Conservation (phyloP, 1,140 invertebrate species). For the Myzus persicae region DNA sequence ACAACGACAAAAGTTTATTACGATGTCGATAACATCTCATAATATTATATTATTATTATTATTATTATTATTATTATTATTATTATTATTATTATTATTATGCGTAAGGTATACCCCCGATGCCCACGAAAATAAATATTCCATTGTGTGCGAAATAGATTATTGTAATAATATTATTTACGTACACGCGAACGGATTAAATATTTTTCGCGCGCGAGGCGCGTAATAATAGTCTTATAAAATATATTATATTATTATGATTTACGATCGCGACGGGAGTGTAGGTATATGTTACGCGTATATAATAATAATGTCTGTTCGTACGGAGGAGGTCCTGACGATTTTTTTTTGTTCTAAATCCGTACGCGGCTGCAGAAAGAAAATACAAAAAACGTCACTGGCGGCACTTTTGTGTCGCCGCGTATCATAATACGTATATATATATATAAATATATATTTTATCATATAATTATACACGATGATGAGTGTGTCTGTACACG, state of each 20-base stretch:
- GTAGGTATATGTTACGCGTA: neutral
- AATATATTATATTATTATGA: neutral
- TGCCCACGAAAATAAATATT: neutral
- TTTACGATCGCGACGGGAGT: slow-evolving; percentile 11
- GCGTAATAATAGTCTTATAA: neutral
- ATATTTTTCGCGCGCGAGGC: neutral
- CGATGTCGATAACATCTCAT: neutral
- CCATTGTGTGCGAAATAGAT: neutral
- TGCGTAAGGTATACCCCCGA: too few species aligned
- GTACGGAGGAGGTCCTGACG: neutral
- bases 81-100: too few species aligned
- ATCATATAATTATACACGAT: too few species aligned
- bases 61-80: too few species aligned
- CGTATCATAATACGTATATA: neutral
- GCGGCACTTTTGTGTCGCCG: neutral
- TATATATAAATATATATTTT: too few species aligned
- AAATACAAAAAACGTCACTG: neutral
- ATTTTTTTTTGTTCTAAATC: neutral
- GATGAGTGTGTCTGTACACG: neutral
- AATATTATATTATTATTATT: neutral
- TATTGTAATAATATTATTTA: neutral
- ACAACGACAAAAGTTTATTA: neutral
- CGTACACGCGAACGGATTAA: neutral
- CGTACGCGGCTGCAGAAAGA: neutral
- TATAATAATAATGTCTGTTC: neutral